A percentile compares a stretch with the other conserved stretches of the same genome.
Evolutionary conservation across 2,888 invertebrate species (phyloP).

Genomic region (Melanophora roralis): DNA sequence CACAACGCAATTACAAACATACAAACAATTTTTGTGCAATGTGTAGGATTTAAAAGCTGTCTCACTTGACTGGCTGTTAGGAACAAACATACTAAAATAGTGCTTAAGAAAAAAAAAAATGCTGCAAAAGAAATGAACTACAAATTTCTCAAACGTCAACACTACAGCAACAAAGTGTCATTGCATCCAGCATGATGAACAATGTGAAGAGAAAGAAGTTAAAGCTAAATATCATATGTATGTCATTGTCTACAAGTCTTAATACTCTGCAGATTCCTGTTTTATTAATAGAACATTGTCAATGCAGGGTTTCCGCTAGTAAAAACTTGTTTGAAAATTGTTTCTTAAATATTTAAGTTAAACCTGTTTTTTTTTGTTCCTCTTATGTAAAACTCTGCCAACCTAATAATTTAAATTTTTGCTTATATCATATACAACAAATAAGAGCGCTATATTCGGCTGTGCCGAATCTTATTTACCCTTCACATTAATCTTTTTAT

Average conservation of each 20-base stretch:
- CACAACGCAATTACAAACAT: too few relatives aligned
- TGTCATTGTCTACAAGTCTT: slow-evolving; percentile 46
- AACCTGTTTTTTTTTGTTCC: too few relatives aligned
- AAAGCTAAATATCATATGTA: slow-evolving; percentile 40
- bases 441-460: too few relatives aligned
- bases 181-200: slow-evolving; percentile 18
- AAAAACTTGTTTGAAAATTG: not conserved
- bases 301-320: slow-evolving; percentile 9
- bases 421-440: too few relatives aligned
- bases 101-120: not conserved
- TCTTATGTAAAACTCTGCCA: too few relatives aligned
- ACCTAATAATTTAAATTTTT: too few relatives aligned
- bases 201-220: slow-evolving; percentile 10
- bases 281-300: slow-evolving; percentile 23
- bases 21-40: not conserved
- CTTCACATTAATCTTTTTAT: too few relatives aligned
- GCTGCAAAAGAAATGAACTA: slow-evolving; percentile 69
- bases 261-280: slow-evolving; percentile 43
- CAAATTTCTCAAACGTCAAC: slow-evolving; percentile 78
- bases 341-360: not conserved
- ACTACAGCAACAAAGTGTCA: slow-evolving; percentile 68
- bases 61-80: slow-evolving; percentile 32
- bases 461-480: too few relatives aligned
- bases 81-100: slow-evolving; percentile 3
- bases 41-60: slow-evolving; percentile 12